Evolutionary conservation across 2,888 invertebrate genomes (phyloP).

Genomic region (Thera britannica): DNA sequence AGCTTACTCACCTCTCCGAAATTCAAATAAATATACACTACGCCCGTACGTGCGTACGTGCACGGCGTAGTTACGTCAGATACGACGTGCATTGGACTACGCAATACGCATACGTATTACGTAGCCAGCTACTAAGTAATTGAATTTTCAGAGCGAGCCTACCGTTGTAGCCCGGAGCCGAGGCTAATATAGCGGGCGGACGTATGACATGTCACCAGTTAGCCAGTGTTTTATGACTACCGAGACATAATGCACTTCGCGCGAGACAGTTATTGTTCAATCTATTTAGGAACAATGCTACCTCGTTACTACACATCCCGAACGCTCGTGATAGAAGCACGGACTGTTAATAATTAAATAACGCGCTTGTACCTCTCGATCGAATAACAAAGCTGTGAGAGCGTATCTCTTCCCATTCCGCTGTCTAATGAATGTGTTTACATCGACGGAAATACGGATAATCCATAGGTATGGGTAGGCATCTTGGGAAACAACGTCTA

Average conservation of each 20-base stretch:
- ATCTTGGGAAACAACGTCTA: conserved; percentile 18
- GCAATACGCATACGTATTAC: conserved; percentile 65
- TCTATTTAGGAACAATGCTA: conserved; percentile 54
- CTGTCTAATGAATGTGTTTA: conserved; percentile 43
- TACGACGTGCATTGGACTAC: conserved; percentile 54
- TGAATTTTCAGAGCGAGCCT: conserved; percentile 70
- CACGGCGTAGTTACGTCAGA: conserved; percentile 54
- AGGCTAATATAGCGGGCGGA: conserved; percentile 60
- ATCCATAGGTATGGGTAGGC: conserved; percentile 35
- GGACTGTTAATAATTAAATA: conserved; percentile 66
- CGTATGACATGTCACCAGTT: conserved; percentile 61
- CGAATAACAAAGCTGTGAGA: conserved; percentile 52
- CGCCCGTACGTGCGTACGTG: conserved; percentile 50
- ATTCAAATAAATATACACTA: conserved; percentile 40
- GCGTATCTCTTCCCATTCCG: conserved; percentile 46
- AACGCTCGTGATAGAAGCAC: conserved; percentile 53
- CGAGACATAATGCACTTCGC: conserved; percentile 45
- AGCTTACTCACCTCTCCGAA: conserved; percentile 33
- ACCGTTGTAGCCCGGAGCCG: conserved; percentile 54
- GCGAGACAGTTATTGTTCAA: conserved; percentile 48
- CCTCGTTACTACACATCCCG: conserved; percentile 46
- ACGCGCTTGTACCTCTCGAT: conserved; percentile 47
- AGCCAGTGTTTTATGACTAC: conserved; percentile 60
- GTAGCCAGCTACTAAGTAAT: conserved; percentile 69
- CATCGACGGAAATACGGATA: conserved; percentile 39